Evolutionary conservation across 2,113 vertebrate species (phyloP), one percentile per base, ranked within the genome.

Genomic region (Platysteira castanea): DNA sequence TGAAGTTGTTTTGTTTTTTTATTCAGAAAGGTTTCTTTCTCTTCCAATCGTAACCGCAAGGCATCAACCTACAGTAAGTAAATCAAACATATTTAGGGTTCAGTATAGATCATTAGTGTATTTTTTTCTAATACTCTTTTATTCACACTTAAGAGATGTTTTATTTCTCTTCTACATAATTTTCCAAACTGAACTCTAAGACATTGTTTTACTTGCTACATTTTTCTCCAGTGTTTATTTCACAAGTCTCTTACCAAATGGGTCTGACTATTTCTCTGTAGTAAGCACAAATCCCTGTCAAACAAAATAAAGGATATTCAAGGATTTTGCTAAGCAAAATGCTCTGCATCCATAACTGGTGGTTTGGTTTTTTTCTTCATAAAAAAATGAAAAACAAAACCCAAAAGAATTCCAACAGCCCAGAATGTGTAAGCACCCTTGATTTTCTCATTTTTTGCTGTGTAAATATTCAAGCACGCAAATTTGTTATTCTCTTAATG

Each of bases 1-100:
- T 99, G 99, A 57, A 99, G 98, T 98, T 99, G 99, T 97, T 99
- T 99, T 30, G 99, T 99, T 98, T 99, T 99, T 97, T 99, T 99
- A 97, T 99, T 99, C 82, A 99, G 98, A 93, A 99, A 99, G 21
- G 99, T 99, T 97, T 99, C 99, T 94, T 99, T 99, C 96, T 99
- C 99, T 97, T 99, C 99, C 92, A 99, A 86, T 83, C 99, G 99
- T 96, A 99, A 98, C 84, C 99, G 98, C 85, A 99, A 97, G 64
- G 99, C 99, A 97, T 99, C 99, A 90, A 99, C 99, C 99, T 99
- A 92, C 79, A 97, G 88, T 52, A 77, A 57, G 37, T 73, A 93
- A 93, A 96, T 68, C 41, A 89, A 94, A 49, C 4, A 60, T 19
- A 42, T 79, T 63, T 57, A 83, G 35, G 8, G 39, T 49, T 87